Conservation (phyloP, 30 jellyfish, hydroid and myxozoan species). For the Turritopsis rubra region DNA sequence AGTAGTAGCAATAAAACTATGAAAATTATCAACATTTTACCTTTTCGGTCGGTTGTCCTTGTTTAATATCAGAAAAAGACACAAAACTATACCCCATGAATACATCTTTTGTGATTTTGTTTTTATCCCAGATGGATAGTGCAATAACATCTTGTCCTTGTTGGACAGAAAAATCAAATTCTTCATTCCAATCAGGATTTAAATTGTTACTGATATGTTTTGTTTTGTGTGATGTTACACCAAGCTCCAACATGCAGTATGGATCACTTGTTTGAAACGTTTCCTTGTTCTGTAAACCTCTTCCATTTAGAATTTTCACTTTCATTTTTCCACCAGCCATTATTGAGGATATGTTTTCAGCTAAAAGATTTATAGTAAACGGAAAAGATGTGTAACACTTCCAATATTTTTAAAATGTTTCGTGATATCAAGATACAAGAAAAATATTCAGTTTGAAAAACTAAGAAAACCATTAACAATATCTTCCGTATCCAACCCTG, state of each 20-base stretch:
- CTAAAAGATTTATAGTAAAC: too few relatives aligned
- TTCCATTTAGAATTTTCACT: slow-evolving; percentile 45
- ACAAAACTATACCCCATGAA: slow-evolving; percentile 66
- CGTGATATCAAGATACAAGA: neutral
- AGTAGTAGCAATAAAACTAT: too few relatives aligned
- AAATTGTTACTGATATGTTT: slow-evolving; percentile 50
- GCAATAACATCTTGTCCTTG: slow-evolving; percentile 58
- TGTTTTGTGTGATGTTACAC: slow-evolving; percentile 47
- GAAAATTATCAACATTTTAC: slow-evolving; percentile 35
- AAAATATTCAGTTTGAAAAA: too few relatives aligned
- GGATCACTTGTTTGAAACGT: slow-evolving; percentile 86
- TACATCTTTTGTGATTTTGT: slow-evolving; percentile 61
- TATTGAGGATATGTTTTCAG: neutral
- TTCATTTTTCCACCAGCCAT: slow-evolving; percentile 67
- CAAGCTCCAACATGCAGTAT: slow-evolving; percentile 71
- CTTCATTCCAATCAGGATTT: slow-evolving; percentile 83
- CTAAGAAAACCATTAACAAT: neutral
- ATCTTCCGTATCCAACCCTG: neutral
- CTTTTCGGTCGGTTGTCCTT: slow-evolving; percentile 54
- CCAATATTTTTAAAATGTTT: neutral
- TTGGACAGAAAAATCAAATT: slow-evolving; percentile 37
- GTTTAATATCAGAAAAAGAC: slow-evolving; percentile 43
- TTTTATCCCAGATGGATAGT: slow-evolving; percentile 80
- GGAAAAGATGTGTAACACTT: neutral
- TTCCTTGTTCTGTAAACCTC: slow-evolving; percentile 54